Percentiles rank a stretch among this genome's conserved stretches.
Evolutionary conservation across 2,113 vertebrate species (phyloP).

Genomic region (Urocitellus parryii): DNA sequence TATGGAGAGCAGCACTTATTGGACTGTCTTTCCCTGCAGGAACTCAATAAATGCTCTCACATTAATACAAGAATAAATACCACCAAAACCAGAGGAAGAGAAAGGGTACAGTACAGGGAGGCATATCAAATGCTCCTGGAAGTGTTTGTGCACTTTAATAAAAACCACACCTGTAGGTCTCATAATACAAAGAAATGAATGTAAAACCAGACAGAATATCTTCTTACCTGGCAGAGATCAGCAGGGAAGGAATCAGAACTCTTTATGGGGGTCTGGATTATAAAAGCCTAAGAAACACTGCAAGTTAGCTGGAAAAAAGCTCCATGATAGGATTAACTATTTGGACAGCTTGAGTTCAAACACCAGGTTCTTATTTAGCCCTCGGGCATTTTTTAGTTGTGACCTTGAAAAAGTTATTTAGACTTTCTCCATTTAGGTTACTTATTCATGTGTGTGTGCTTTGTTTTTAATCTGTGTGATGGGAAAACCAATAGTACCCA

Average conservation of each 20-base stretch:
- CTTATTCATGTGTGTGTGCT: neutral
- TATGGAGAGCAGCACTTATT: neutral
- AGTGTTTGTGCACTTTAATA: neutral
- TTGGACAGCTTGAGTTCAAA: conserved; percentile 30
- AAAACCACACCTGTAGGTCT: neutral
- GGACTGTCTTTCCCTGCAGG: neutral
- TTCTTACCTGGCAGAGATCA: conserved; percentile 50
- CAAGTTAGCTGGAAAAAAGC: neutral
- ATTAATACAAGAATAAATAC: neutral
- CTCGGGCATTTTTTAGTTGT: neutral
- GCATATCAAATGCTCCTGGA: neutral
- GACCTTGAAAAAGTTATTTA: conserved; percentile 44
- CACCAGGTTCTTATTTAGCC: conserved; percentile 28
- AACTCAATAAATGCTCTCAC: neutral
- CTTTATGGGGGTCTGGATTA: conserved; percentile 14
- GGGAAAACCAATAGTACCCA: neutral
- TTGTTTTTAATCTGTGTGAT: neutral
- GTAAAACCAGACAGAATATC: neutral
- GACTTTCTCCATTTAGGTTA: neutral
- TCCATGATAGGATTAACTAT: conserved; percentile 36
- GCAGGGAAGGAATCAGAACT: conserved; percentile 45
- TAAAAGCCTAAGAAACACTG: conserved; percentile 44
- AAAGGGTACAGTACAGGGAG: neutral
- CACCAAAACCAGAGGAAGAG: rapidly evolving
- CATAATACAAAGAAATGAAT: conserved; percentile 3